A percentile compares a stretch with the other conserved stretches of the same genome.
phyloP scores from a whole-genome alignment of 2,797 vertebrate genomes.

The Halcyon badia region DNA sequence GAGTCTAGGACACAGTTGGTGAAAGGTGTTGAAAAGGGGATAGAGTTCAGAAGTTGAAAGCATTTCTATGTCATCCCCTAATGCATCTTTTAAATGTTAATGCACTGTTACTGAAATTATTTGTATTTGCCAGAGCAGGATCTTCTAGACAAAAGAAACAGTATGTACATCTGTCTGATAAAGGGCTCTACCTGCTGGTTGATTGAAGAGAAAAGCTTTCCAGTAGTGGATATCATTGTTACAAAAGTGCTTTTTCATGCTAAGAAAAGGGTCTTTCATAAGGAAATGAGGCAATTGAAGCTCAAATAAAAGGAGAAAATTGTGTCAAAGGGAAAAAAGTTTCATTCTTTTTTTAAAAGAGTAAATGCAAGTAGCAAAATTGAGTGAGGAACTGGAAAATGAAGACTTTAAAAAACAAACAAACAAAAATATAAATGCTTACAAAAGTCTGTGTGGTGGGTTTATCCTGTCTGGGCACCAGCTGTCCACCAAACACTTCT shows the following conservation, averaged over 20 bases:
- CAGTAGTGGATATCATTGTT: background rate
- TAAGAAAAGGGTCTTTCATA: background rate
- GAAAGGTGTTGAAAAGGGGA: background rate
- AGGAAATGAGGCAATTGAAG: background rate
- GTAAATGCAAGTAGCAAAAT: background rate
- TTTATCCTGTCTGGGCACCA: too few relatives aligned
- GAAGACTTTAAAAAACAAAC: background rate
- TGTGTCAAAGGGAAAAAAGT: background rate
- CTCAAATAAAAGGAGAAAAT: background rate
- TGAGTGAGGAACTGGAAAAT: background rate
- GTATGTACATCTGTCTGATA: background rate
- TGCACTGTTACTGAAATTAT: background rate
- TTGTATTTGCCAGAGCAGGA: background rate
- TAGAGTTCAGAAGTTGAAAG: background rate
- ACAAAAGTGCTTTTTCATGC: background rate
- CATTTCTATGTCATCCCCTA: background rate
- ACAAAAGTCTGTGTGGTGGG: background rate
- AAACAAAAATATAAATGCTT: background rate
- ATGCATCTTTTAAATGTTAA: background rate
- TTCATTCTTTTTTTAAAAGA: background rate
- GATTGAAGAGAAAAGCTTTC: background rate
- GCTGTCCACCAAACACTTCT: too few relatives aligned
- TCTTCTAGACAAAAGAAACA: background rate
- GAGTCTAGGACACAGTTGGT: accelerated
- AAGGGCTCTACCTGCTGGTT: background rate